phyloP scores from a whole-genome alignment of 2,888 invertebrate genomes.

The Kuschelorhynchus macadamiae region DNA sequence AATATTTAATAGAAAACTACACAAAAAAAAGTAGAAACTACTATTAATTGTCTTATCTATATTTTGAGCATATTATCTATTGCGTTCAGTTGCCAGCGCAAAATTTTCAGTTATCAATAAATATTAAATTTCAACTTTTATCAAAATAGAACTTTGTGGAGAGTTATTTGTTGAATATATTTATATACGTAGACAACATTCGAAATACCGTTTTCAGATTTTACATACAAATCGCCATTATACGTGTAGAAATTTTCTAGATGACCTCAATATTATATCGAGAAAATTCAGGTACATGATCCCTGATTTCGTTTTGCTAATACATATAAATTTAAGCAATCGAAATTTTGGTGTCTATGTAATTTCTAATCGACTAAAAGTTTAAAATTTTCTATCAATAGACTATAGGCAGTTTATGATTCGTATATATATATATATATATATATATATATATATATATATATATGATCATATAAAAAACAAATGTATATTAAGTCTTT shows the following conservation, averaged over 20 bases:
- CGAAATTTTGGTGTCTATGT: too few relatives aligned
- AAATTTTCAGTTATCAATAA: slow-evolving; percentile 23
- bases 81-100: slow-evolving; percentile 24
- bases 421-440: too few relatives aligned
- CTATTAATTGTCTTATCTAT: too few relatives aligned
- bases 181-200: background rate
- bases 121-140: slow-evolving; percentile 7
- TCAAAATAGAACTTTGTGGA: slow-evolving; percentile 26
- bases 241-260: too few relatives aligned
- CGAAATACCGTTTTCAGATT: background rate
- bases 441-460: too few relatives aligned
- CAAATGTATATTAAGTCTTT: too few relatives aligned
- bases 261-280: background rate
- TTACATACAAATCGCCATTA: background rate
- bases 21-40: too few relatives aligned
- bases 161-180: slow-evolving; percentile 18
- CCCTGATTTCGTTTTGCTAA: background rate
- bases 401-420: too few relatives aligned
- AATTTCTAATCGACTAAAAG: too few relatives aligned
- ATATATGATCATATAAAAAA: too few relatives aligned
- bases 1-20: too few relatives aligned
- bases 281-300: background rate
- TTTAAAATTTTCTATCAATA: too few relatives aligned
- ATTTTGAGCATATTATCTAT: slow-evolving; percentile 26
- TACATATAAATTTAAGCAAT: background rate